Evolutionary conservation across 2,113 vertebrate genomes (phyloP), one percentile per base, ranked within the genome.

Genomic region (Anhinga rufa): DNA sequence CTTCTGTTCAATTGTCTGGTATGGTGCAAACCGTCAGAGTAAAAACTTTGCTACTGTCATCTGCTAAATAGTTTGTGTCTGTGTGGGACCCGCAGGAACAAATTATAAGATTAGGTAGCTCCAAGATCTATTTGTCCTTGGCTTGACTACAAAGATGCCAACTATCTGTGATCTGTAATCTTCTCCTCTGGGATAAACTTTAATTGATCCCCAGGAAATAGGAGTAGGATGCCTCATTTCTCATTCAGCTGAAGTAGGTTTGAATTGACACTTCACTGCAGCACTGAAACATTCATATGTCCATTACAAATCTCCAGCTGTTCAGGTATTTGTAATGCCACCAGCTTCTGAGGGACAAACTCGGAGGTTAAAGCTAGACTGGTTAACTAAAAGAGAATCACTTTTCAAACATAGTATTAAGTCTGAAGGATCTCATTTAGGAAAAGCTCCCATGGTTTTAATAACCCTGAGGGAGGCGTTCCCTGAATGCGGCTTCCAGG

Each of bases 41-140:
- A 66, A 34, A 82, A 44, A 60, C 66, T 57, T 85, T 32, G 55
- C 66, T 44, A 21, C 44, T 84, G 57, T 55, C 40, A 90, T 52
- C 46, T 90, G 61, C 77, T 91, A 69, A 76, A 54, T 38, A 26
- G 16, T 46, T 83, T 83, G 17, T 66, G 42, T 40, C 61, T 74
- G 20, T 42, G 54, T 89, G 57, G 74, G 83, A 84, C 49, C 49
- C 46, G 76, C 9, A 52, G 24, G 36, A 83, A 84, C 62, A 90
- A 91, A 82, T 86, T 24, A 17, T 2, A 60, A 69, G 20, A 92
- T 55, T 1, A 60, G 3, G 14, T 40, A 75, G 28, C 57, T 92
- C 84, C 74, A 87, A 82, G 66, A 79, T 40, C 44, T 68, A 2
- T 80, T 93, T 95, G 93, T 93, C 82, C 91, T 97, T 94, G 84